Conservation (phyloP, 2,113 vertebrate genomes). For the Prietella phreatophila region DNA sequence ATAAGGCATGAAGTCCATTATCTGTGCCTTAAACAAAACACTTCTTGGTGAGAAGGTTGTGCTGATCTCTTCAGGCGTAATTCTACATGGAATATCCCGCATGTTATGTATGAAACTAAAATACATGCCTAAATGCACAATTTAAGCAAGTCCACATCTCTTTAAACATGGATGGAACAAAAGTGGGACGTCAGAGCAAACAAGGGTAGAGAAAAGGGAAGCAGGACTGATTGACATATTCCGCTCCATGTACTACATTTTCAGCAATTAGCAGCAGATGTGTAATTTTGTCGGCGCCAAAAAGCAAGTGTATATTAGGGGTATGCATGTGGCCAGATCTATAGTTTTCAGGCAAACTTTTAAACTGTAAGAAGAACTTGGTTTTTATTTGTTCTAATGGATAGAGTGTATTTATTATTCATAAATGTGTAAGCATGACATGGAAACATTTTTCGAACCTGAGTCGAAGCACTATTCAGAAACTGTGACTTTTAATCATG, state of each 20-base stretch:
- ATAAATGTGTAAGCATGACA: background rate
- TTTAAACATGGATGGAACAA: background rate
- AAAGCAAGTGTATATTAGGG: background rate
- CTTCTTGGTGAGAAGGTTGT: background rate
- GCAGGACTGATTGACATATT: background rate
- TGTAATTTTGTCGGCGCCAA: background rate
- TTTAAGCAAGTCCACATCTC: background rate
- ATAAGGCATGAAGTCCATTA: slow-evolving; percentile 1
- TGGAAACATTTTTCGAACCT: background rate
- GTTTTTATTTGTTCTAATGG: background rate
- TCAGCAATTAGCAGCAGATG: background rate
- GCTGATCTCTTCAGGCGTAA: background rate
- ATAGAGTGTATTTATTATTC: background rate
- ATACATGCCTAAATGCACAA: background rate
- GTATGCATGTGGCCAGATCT: background rate
- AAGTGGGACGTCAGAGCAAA: background rate
- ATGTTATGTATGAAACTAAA: background rate
- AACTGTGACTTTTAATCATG: background rate
- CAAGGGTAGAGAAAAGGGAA: background rate
- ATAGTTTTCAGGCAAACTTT: background rate
- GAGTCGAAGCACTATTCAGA: background rate
- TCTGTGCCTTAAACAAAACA: background rate
- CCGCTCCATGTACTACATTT: background rate
- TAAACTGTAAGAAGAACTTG: background rate
- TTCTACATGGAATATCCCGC: background rate